Evolutionary conservation across 2,797 vertebrate species (phyloP), one percentile per base, ranked within the genome.

Genomic region (Sebastes melanostomus): DNA sequence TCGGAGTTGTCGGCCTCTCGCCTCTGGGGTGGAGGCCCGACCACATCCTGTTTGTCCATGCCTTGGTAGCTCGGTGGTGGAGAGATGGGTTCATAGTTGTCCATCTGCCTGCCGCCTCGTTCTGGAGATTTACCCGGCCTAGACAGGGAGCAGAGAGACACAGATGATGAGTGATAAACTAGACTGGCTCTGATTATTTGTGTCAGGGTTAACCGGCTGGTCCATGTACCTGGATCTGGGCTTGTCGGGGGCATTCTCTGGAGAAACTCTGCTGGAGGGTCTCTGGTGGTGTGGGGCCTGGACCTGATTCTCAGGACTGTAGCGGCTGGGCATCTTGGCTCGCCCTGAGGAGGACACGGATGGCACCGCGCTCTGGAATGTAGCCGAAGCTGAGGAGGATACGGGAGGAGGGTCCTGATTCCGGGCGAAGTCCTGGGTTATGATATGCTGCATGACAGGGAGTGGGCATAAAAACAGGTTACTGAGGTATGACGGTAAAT

Each of bases 101-200:
- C 98, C 79, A 97, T 93, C n/a, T 94, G 92, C 82, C 98, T 90
- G 3, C 97, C 96, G 38, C 96, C 97, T 90, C 97, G 96, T 71
- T 99, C 98, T 29, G 98, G 98, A 90, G 98, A 99, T 83, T 98
- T 99, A 52, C 98, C 98, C 81, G 97, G 97, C 87, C 98, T 99
- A 77, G 11, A 80, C 55, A 42, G 25, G 27, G 29, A 76, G 58
- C 2, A 76, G 3, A 69, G 8, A 29, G 61, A 38, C 7, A 54
- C 34, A 6, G 5, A 14, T 42, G 34, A 69, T 20, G 25, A 29
- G 10, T 14, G 20, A n/a, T 46, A 52, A 59, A 58, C 66, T 6
- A 8, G 8, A 29, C 3, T n/a, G 1, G 30, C 25, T 27, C 4
- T 4, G n/a, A 42, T n/a, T 8, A 24, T 68, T 32, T 0, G 14